Conservation (phyloP, 2,888 invertebrate species). For the Synergus laeviventris region DNA sequence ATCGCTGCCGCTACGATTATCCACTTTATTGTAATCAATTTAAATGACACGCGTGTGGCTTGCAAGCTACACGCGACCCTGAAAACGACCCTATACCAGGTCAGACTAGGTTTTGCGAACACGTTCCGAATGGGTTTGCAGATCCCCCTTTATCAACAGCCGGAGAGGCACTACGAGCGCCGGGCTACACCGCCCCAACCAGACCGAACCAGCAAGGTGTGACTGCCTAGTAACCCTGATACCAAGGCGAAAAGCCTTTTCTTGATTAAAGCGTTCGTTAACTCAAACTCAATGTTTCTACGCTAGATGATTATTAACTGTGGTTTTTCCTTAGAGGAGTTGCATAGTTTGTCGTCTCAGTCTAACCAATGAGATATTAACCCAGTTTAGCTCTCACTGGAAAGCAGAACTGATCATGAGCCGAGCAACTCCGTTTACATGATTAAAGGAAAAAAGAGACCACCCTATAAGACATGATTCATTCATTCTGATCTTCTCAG, state of each 20-base stretch:
- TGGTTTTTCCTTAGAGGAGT: constrained; percentile 63
- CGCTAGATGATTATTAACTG: constrained; percentile 66
- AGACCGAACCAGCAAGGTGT: constrained; percentile 77
- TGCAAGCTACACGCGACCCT: constrained; percentile 25
- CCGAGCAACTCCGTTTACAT: constrained; percentile 22
- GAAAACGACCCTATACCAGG: constrained; percentile 48
- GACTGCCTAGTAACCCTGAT: constrained; percentile 74
- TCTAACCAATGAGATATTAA: constrained; percentile 57
- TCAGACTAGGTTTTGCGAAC: constrained; percentile 75
- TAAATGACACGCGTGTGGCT: constrained; percentile 24
- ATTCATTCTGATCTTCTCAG: neutral
- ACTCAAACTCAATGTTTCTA: constrained; percentile 73
- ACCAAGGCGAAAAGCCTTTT: constrained; percentile 73
- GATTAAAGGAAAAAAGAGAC: neutral
- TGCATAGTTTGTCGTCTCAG: constrained; percentile 64
- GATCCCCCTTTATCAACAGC: constrained; percentile 82
- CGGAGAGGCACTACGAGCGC: constrained; percentile 78
- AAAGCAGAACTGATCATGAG: constrained; percentile 63
- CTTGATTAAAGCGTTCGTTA: constrained; percentile 75
- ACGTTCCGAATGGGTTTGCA: constrained; percentile 77
- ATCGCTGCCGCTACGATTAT: constrained; percentile 19
- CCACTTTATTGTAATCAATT: constrained; percentile 28
- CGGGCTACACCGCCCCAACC: constrained; percentile 76
- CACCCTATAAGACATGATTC: neutral
- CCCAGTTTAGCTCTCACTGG: constrained; percentile 57